Percentiles rank a stretch among this genome's conserved stretches.
Conservation (phyloP, 2,797 vertebrate species). For the Oreochromis grahami region DNA sequence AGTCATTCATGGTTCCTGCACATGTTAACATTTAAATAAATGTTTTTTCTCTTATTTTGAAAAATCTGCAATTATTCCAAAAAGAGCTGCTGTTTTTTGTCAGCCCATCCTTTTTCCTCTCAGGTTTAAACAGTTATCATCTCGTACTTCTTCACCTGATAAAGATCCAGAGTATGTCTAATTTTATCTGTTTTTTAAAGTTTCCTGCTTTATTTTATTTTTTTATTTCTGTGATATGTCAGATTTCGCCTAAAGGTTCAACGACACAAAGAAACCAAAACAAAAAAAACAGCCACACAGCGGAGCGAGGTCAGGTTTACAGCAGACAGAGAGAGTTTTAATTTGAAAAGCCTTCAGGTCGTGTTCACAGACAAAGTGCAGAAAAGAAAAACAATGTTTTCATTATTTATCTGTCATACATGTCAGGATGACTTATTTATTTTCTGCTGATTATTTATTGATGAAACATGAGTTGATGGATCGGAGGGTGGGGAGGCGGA, state of each 20-base stretch:
- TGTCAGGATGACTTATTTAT: constrained; percentile 49
- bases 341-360: constrained; percentile 64
- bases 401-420: constrained; percentile 73
- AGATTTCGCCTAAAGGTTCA: neutral
- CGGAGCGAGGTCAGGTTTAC: neutral
- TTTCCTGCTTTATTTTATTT: neutral
- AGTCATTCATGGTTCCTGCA: neutral
- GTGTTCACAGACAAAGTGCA: constrained; percentile 47
- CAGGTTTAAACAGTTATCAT: neutral
- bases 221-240: neutral
- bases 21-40: neutral
- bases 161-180: neutral
- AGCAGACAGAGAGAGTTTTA: neutral
- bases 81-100: neutral
- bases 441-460: constrained; percentile 37
- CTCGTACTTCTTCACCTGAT: neutral
- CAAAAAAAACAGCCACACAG: neutral
- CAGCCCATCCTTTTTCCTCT: neutral
- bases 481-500: too few relatives aligned
- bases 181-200: neutral
- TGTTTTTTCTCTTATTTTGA: neutral
- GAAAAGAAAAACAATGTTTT: constrained; percentile 49
- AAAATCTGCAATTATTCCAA: neutral
- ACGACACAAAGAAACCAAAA: neutral
- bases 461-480: neutral